Percentiles rank a stretch among this genome's conserved stretches.
Conservation (phyloP, 1,140 invertebrate species). For the Diorhabda carinulata region DNA sequence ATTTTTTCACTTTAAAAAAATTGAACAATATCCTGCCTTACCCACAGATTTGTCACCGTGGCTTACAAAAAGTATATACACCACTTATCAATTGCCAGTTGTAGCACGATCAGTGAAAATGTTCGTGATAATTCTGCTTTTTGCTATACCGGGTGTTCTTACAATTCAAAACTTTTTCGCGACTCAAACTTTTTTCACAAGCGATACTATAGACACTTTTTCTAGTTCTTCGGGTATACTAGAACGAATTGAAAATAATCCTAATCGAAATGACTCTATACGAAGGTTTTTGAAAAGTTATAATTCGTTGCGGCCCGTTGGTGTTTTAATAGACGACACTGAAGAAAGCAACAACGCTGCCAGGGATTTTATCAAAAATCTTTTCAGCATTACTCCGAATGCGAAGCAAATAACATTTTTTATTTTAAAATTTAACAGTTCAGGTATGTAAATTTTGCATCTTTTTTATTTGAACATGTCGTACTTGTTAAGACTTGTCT, state of each 20-base stretch:
- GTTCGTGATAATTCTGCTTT: neutral
- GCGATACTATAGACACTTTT: neutral
- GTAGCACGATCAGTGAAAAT: constrained; percentile 5
- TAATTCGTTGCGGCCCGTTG: constrained; percentile 10
- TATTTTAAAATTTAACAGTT: constrained; percentile 4
- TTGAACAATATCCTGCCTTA: constrained; percentile 19
- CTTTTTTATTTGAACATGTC: too few relatives aligned
- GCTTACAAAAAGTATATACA: constrained; percentile 13
- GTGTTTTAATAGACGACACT: constrained; percentile 8
- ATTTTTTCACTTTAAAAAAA: neutral
- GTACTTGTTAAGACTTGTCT: too few relatives aligned
- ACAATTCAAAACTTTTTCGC: neutral
- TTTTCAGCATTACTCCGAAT: neutral
- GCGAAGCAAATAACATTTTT: constrained; percentile 10
- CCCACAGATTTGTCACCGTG: constrained; percentile 14
- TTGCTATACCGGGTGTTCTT: constrained; percentile 1
- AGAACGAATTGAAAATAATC: constrained; percentile 7
- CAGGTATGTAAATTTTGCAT: constrained; percentile 1
- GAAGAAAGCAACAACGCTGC: constrained; percentile 1
- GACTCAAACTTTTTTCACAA: neutral
- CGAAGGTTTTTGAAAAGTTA: constrained; percentile 12
- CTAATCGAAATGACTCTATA: constrained; percentile 5
- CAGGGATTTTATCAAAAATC: constrained; percentile 5
- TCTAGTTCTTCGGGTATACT: neutral
- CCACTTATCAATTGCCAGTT: constrained; percentile 1